Conservation (phyloP, 1,140 invertebrate genomes). For the Drosophila leontia region DNA sequence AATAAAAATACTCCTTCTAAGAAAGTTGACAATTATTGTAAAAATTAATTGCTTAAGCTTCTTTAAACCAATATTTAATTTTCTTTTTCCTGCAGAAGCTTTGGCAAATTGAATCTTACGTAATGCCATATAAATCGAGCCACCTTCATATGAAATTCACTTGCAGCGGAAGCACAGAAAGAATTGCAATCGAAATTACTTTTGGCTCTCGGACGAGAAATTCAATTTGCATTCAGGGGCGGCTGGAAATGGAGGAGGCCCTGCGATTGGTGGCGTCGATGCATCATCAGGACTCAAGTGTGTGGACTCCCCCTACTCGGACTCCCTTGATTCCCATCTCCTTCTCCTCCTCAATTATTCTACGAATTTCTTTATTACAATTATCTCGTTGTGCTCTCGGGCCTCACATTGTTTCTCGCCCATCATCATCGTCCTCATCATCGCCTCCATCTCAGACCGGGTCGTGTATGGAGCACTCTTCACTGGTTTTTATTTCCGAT, state of each 20-base stretch:
- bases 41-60: not conserved
- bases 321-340: not conserved
- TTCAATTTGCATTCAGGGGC: conserved; percentile 55
- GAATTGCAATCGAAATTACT: conserved; percentile 61
- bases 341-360: conserved; percentile 32
- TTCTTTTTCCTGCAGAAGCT: conserved; percentile 24
- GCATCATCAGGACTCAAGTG: conserved; percentile 44
- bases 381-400: conserved; percentile 66
- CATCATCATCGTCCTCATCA: conserved; percentile 28
- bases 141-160: conserved; percentile 63
- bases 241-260: conserved; percentile 10
- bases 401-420: conserved; percentile 54
- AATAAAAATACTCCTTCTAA: not conserved
- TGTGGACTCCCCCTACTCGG: not conserved
- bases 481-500: conserved; percentile 34
- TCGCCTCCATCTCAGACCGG: conserved; percentile 21
- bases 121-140: conserved; percentile 54
- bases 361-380: conserved; percentile 66
- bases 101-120: conserved; percentile 50
- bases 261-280: conserved; percentile 19
- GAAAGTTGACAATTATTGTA: not conserved
- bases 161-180: conserved; percentile 48
- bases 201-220: conserved; percentile 42
- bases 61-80: not conserved
- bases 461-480: conserved; percentile 36